phyloP scores from a whole-genome alignment of 1,140 invertebrate genomes.

The Globodera ellingtonae region DNA sequence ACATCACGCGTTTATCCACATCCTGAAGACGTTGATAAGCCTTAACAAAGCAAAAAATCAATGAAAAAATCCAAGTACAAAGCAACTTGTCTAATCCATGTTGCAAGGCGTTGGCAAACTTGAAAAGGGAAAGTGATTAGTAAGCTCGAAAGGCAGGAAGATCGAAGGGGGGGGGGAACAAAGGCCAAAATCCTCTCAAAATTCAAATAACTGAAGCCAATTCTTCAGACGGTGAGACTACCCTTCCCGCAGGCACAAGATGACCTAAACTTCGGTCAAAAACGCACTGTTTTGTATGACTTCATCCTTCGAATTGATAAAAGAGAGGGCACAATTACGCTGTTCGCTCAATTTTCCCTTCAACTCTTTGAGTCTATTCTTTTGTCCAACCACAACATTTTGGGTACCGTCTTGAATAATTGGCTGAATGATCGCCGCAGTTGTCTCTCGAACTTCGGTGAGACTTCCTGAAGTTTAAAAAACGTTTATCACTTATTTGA shows the following conservation, averaged over 20 bases:
- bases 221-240: no score
- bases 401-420: conserved; percentile 31
- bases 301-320: conserved; percentile 44
- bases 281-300: conserved; percentile 38
- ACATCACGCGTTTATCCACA: conserved; percentile 41
- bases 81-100: conserved; percentile 40
- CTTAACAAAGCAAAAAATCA: conserved; percentile 16
- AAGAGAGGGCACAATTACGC: conserved; percentile 30
- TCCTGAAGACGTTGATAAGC: conserved; percentile 43
- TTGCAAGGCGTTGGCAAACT: conserved; percentile 37
- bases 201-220: neutral
- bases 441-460: conserved; percentile 15
- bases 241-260: no score
- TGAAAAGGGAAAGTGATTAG: neutral
- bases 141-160: neutral
- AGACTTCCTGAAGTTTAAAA: conserved; percentile 30
- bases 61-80: conserved; percentile 4
- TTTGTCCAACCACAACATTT: conserved; percentile 30
- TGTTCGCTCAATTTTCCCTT: conserved; percentile 26
- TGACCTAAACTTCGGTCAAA: neutral
- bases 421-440: conserved; percentile 29
- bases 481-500: conserved; percentile 8
- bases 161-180: no score
- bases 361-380: conserved; percentile 32
- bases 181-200: neutral